These are phyloP conservation scores for Adoxophyes honmai DNA, from an alignment of 1,140 invertebrate genomes.

Conservation along the genomic window DNA sequence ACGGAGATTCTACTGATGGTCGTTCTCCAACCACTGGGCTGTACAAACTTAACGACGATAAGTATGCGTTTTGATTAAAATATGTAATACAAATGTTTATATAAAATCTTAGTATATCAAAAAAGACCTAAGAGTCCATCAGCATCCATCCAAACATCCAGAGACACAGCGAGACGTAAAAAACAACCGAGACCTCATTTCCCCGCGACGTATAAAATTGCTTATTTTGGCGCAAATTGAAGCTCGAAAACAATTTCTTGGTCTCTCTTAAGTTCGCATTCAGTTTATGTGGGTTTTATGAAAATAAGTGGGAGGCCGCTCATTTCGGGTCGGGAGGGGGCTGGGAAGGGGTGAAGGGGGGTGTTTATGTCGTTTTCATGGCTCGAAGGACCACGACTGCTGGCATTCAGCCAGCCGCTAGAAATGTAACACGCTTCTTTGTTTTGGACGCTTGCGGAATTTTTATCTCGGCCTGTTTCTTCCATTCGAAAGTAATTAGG, in stretches of 20 bases:
- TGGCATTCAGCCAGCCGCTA: conserved; percentile 49
- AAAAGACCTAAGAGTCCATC: too few relatives aligned
- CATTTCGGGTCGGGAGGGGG: conserved; percentile 54
- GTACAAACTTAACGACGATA: too few relatives aligned
- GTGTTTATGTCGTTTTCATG: conserved; percentile 67
- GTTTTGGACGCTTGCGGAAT: conserved; percentile 38
- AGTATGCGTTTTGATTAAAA: too few relatives aligned
- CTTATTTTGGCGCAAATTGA: conserved; percentile 28
- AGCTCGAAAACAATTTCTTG: conserved; percentile 44
- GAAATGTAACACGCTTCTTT: conserved; percentile 36
- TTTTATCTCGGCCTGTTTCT: conserved; percentile 35
- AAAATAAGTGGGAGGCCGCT: conserved; percentile 69
- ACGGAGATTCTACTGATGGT: too few relatives aligned
- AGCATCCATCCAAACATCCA: too few relatives aligned
- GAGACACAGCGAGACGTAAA: not conserved
- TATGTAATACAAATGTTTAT: too few relatives aligned
- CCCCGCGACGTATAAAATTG: conserved; percentile 19
- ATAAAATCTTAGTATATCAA: too few relatives aligned
- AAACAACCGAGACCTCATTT: not conserved
- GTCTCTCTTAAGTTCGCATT: conserved; percentile 39
- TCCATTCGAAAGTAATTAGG: conserved; percentile 33
- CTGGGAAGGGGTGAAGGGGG: conserved; percentile 26
- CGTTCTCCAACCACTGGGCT: too few relatives aligned
- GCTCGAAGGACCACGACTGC: conserved; percentile 39
- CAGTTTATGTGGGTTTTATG: conserved; percentile 65